Percentiles rank a stretch among this genome's conserved stretches.
phyloP scores from a whole-genome alignment of 2,797 vertebrate species.

The Odontamblyopus lacepedii region DNA sequence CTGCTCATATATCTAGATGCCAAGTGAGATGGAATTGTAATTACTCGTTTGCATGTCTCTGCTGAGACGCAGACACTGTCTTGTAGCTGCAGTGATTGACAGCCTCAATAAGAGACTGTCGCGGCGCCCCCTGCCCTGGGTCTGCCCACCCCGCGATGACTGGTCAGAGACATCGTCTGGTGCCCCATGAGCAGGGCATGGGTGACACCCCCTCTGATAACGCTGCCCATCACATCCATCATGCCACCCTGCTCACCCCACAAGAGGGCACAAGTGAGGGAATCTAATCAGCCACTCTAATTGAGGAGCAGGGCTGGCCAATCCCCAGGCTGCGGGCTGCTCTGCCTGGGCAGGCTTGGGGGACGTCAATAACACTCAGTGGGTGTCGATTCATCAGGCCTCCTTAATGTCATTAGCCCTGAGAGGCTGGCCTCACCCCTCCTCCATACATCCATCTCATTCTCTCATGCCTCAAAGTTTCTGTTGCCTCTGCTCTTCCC shows the following conservation, averaged over 20 bases:
- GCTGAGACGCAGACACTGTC: conserved; percentile 59
- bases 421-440: conserved; percentile 73
- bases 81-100: conserved; percentile 72
- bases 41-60: conserved; percentile 70
- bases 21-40: conserved; percentile 74
- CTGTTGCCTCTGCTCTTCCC: conserved; percentile 51
- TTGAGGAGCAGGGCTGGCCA: conserved; percentile 71
- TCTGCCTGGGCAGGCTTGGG: conserved; percentile 58
- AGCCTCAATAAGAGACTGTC: conserved; percentile 73
- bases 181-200: conserved; percentile 57
- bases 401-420: conserved; percentile 84
- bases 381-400: conserved; percentile 81
- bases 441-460: conserved; percentile 59
- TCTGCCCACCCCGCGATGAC: conserved; percentile 54
- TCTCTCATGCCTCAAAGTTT: conserved; percentile 64
- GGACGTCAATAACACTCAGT: conserved; percentile 79
- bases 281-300: conserved; percentile 82
- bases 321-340: conserved; percentile 66
- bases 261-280: conserved; percentile 73
- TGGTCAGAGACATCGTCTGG: conserved; percentile 73
- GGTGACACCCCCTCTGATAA: conserved; percentile 71
- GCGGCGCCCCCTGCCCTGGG: conserved; percentile 53
- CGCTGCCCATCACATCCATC: conserved; percentile 79
- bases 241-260: conserved; percentile 71
- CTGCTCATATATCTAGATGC: conserved; percentile 71